Percentiles rank a stretch among this genome's conserved stretches.
Evolutionary conservation across 2,113 vertebrate genomes (phyloP).

Genomic region (Fregetta grallaria): DNA sequence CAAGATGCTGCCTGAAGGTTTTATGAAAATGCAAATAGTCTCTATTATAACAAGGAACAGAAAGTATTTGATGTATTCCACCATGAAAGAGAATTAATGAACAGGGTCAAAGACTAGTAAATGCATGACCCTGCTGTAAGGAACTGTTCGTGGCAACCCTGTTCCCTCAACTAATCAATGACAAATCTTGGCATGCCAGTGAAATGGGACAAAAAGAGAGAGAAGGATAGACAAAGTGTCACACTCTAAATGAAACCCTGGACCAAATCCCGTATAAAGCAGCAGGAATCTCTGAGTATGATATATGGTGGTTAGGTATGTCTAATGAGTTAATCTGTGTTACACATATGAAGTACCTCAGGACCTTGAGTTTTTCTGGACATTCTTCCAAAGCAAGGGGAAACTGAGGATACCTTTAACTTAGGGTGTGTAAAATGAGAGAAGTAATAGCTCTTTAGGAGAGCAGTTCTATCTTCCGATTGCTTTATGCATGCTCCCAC

Average conservation of each 20-base stretch:
- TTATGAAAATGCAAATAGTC: neutral
- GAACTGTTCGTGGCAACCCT: rapidly evolving
- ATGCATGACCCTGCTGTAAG: neutral
- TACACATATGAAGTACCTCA: rapidly evolving
- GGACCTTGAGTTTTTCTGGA: neutral
- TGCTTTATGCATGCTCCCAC: neutral
- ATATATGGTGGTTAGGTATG: neutral
- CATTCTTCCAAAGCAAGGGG: neutral
- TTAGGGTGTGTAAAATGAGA: neutral
- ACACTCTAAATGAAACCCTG: neutral
- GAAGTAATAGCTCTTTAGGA: neutral
- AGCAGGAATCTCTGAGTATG: neutral
- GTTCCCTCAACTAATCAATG: neutral
- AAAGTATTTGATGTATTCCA: neutral
- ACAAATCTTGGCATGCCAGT: neutral
- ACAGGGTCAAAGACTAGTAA: neutral
- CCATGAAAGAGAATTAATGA: neutral
- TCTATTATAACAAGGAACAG: neutral
- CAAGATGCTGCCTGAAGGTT: neutral
- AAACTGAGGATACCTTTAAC: neutral
- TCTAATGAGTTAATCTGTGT: neutral
- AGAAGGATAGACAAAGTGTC: neutral
- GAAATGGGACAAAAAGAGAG: neutral
- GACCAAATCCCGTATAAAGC: neutral
- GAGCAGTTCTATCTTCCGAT: rapidly evolving